Conservation (phyloP, 2,888 invertebrate species). For the Cephus pulcher region DNA sequence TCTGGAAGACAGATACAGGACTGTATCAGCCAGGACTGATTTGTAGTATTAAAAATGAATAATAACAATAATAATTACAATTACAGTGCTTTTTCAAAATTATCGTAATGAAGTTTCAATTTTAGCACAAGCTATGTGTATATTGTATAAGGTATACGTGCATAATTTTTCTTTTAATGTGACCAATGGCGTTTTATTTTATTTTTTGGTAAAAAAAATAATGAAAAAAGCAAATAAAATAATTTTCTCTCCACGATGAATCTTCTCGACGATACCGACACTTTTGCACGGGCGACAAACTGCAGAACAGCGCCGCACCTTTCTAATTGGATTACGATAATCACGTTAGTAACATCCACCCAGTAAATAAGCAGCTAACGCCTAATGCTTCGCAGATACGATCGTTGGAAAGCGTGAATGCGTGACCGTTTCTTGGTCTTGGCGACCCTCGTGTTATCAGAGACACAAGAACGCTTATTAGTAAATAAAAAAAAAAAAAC, state of each 20-base stretch:
- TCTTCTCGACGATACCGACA: not conserved
- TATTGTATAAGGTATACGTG: not conserved
- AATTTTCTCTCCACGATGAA: not conserved
- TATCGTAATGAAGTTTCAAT: not conserved
- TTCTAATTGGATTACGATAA: slow-evolving; percentile 50
- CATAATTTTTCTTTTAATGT: not conserved
- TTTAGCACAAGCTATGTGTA: not conserved
- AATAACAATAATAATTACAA: not conserved
- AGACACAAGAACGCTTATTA: not conserved
- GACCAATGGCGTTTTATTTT: not conserved
- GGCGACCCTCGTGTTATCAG: not conserved
- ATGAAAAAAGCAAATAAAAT: not conserved
- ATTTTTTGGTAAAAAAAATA: not conserved
- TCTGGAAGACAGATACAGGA: slow-evolving; percentile 64
- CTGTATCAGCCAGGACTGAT: slow-evolving; percentile 26
- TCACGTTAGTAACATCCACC: slow-evolving; percentile 37
- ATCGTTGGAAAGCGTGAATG: slow-evolving; percentile 26
- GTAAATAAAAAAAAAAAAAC: not conserved
- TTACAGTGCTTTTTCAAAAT: not conserved
- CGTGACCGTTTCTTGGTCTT: not conserved
- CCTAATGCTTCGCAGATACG: slow-evolving; percentile 29
- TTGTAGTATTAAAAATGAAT: slow-evolving; percentile 17
- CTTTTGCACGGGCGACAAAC: slow-evolving; percentile 33
- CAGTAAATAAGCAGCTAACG: slow-evolving; percentile 31
- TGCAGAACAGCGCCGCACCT: slow-evolving; percentile 37